Conservation (phyloP, 2,797 vertebrate genomes). For the Streptopelia turtur region DNA sequence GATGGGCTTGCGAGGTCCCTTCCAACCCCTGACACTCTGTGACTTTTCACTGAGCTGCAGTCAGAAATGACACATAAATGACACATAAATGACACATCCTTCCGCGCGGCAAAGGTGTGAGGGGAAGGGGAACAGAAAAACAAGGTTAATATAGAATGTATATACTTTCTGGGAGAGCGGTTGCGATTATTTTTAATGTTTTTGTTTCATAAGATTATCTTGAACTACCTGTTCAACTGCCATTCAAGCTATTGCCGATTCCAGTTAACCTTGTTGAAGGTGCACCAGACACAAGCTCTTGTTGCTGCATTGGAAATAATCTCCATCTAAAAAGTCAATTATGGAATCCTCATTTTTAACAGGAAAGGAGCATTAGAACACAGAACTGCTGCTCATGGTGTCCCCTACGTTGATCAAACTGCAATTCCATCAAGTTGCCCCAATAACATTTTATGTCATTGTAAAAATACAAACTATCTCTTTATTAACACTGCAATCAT, state of each 20-base stretch:
- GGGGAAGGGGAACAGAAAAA: background rate
- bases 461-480: constrained; percentile 54
- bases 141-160: background rate
- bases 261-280: constrained; percentile 9
- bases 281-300: background rate
- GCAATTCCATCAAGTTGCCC: constrained; percentile 27
- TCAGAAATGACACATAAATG: background rate
- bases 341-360: constrained; percentile 36
- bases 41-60: background rate
- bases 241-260: background rate
- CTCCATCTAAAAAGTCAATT: constrained; percentile 4
- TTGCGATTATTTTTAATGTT: background rate
- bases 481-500: constrained; percentile 57
- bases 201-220: background rate
- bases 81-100: background rate
- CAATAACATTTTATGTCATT: constrained; percentile 25
- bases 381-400: constrained; percentile 2
- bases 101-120: background rate
- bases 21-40: background rate
- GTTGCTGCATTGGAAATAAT: constrained; percentile 3
- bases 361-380: constrained; percentile 5
- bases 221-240: background rate
- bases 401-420: constrained; percentile 35
- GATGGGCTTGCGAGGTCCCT: no score
- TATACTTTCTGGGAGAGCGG: fast-evolving